Conservation (phyloP, 2,113 vertebrate genomes). For the Motacilla alba region DNA sequence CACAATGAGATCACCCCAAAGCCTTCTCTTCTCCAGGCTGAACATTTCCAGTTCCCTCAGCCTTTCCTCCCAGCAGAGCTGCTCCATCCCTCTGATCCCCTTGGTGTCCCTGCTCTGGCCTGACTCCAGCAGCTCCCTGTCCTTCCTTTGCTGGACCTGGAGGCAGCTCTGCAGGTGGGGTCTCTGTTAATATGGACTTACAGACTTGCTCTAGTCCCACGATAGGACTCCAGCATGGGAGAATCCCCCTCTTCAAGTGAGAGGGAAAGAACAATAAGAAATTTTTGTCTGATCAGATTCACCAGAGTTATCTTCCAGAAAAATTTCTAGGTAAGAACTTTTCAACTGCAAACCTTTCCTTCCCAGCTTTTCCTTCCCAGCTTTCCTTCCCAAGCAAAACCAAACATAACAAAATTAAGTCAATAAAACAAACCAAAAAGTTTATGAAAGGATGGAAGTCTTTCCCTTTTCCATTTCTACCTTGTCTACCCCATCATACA, state of each 20-base stretch:
- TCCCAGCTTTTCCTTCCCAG: not conserved
- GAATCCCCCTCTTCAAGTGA: not conserved
- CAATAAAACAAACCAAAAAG: not conserved
- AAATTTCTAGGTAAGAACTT: not conserved
- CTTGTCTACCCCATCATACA: not conserved
- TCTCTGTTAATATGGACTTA: not conserved
- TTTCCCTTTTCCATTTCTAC: not conserved
- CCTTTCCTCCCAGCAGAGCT: not conserved
- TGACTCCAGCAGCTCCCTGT: not conserved
- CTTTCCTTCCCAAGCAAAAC: not conserved
- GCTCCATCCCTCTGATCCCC: not conserved
- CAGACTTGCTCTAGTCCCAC: not conserved
- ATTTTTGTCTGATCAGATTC: not conserved
- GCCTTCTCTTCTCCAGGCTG: not conserved
- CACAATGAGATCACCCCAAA: not conserved
- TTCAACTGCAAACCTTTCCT: not conserved
- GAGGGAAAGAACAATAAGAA: not conserved
- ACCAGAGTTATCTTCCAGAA: not conserved
- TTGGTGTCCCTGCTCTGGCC: not conserved
- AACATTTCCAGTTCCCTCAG: not conserved
- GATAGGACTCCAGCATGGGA: not conserved
- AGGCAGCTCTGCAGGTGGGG: rapidly evolving
- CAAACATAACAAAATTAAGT: not conserved
- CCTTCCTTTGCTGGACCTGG: not conserved
- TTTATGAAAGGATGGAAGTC: not conserved